Conservation (phyloP, 2,113 vertebrate genomes). For the Sinocyclocheilus anshuiensis region DNA sequence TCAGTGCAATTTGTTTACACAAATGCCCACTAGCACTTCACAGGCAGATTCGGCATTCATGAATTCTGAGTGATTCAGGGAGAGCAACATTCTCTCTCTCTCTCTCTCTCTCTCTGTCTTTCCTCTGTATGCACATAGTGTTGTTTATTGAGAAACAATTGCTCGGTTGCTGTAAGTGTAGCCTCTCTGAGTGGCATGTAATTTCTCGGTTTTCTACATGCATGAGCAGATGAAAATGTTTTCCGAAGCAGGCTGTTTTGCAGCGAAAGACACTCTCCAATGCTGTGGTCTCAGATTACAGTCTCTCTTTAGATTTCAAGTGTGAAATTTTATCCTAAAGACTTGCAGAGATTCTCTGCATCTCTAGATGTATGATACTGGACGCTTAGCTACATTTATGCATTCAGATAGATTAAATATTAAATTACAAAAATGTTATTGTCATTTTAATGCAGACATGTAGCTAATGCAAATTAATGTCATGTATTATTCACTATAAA, state of each 20-base stretch:
- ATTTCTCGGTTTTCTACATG: slow-evolving; percentile 39
- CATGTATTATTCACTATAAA: too few species aligned
- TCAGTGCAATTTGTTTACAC: slow-evolving; percentile 49
- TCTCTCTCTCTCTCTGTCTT: neutral
- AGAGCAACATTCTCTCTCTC: neutral
- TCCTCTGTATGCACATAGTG: slow-evolving; percentile 11
- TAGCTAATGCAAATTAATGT: neutral
- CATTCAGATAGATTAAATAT: neutral
- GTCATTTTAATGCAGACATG: neutral
- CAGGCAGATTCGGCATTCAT: slow-evolving; percentile 36
- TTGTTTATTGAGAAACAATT: slow-evolving; percentile 51
- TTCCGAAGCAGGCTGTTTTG: slow-evolving; percentile 34
- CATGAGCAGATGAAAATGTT: slow-evolving; percentile 44
- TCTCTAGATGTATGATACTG: neutral
- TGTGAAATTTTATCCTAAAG: neutral
- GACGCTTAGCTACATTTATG: too few species aligned
- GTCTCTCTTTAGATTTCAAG: neutral
- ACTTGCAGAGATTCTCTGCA: neutral
- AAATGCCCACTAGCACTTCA: slow-evolving; percentile 31
- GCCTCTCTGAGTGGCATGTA: slow-evolving; percentile 46
- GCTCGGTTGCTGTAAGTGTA: slow-evolving; percentile 40
- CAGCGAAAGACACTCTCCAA: neutral
- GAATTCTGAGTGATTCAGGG: slow-evolving; percentile 37
- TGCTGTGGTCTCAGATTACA: neutral
- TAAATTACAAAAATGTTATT: neutral